Percentiles rank a stretch among this genome's conserved stretches.
These are phyloP conservation scores for Corythornis madagascariensis DNA, from an alignment of 2,113 vertebrate species.

Conservation along the genomic window DNA sequence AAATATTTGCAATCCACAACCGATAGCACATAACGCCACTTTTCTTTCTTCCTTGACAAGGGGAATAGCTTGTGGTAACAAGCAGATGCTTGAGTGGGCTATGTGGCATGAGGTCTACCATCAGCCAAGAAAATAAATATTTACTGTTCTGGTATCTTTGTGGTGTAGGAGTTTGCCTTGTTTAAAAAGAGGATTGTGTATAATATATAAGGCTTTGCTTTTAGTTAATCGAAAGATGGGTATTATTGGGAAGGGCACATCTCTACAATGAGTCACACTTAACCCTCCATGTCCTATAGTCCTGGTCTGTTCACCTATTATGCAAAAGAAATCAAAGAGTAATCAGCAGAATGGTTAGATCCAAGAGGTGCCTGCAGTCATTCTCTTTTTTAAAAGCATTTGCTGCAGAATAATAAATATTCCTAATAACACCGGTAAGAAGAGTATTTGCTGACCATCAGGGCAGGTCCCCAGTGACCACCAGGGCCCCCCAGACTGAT, in stretches of 20 bases:
- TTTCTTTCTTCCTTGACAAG: conserved; percentile 76
- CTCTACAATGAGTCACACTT: background rate
- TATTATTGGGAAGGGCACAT: conserved; percentile 8
- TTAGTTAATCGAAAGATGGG: conserved; percentile 45
- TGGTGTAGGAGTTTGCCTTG: conserved; percentile 69
- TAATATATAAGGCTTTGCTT: conserved; percentile 43
- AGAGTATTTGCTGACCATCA: background rate
- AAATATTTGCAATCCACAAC: conserved; percentile 85
- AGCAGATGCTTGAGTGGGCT: conserved; percentile 75
- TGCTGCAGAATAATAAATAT: background rate
- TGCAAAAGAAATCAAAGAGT: background rate
- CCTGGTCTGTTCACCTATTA: background rate
- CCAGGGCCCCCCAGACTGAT: rapidly evolving
- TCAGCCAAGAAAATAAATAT: conserved; percentile 83
- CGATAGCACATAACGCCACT: conserved; percentile 71
- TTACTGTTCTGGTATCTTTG: conserved; percentile 82
- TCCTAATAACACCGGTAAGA: background rate
- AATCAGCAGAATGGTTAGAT: background rate
- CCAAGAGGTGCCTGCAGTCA: background rate
- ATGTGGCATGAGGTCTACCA: conserved; percentile 64
- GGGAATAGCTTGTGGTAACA: conserved; percentile 61
- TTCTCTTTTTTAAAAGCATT: background rate
- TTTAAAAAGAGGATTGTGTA: conserved; percentile 65
- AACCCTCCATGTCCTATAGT: background rate
- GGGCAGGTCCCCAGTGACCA: background rate